Evolutionary conservation across 2,888 invertebrate genomes (phyloP).

Genomic region (Xylota segnis): DNA sequence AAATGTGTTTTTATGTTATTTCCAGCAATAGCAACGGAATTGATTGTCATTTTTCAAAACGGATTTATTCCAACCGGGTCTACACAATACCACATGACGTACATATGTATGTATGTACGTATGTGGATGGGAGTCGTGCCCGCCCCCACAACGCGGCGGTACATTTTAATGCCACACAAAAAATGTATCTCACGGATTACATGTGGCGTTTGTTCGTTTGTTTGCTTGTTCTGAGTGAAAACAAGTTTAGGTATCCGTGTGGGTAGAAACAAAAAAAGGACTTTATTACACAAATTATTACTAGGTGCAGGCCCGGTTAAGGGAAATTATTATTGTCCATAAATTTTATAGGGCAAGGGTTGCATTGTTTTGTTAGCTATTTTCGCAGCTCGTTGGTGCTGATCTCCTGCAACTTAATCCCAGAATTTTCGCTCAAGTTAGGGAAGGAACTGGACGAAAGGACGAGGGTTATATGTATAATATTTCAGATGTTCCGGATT

Average conservation of each 20-base stretch:
- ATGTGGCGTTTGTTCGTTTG: neutral
- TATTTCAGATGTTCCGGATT: too few species aligned
- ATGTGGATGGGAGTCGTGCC: neutral
- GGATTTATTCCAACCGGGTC: constrained; percentile 21
- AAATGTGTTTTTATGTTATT: constrained; percentile 31
- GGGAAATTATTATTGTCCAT: constrained; percentile 39
- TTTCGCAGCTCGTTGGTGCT: neutral
- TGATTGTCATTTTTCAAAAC: constrained; percentile 49
- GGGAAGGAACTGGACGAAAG: too few species aligned
- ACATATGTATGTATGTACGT: too few species aligned
- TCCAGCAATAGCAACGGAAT: constrained; percentile 17
- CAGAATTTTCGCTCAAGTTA: too few species aligned
- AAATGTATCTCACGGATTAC: neutral
- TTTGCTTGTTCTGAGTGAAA: neutral
- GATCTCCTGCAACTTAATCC: too few species aligned
- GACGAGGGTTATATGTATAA: too few species aligned
- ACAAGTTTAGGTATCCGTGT: neutral
- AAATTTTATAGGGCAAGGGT: constrained; percentile 2
- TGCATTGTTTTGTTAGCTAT: neutral
- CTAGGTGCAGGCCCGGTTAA: constrained; percentile 5
- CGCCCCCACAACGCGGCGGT: neutral
- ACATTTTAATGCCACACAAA: constrained; percentile 19
- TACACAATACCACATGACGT: neutral
- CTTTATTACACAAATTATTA: constrained; percentile 18
- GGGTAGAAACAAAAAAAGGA: constrained; percentile 3